Base-by-base conservation (phyloP, 2,797 vertebrate species). In the Neosalanx taihuensis region DNA sequence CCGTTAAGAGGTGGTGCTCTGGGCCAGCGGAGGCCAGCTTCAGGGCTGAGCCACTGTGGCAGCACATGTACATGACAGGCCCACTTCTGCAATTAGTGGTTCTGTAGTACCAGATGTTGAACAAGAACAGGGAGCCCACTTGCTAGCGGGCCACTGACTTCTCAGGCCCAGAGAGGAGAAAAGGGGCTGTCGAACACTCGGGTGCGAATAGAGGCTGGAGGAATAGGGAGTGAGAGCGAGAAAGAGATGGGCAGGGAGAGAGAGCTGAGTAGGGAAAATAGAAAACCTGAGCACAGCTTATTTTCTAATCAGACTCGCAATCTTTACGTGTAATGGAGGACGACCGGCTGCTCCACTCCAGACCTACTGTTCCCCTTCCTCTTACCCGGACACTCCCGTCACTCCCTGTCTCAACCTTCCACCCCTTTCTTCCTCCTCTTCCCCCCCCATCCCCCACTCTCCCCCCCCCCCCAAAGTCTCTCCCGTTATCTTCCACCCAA, bases 61-160 rank as follows among this genome's bases (percentile, higher is more conserved):
- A 46, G 57, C 70, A 58, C n/a, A 68, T 59, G 73, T 59, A 2
- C 64, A 53, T 59, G 75, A 66, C 69, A 46, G 56, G 51, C 51
- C 30, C 12, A 46, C 46, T 79, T 61, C 64, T 83, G 49, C 76
- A 76, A 41, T 79, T 67, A 80, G 74, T 72, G 78, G 72, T 72
- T 79, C 64, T 49, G 74, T 75, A 70, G 70, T 68, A 59, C 76
- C 78, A 82, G 81, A 85, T 83, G 82, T 80, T 82, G 66, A n/a
- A 64, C 64, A 59, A 7, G 63, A n/a, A 0, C 59, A 62, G 35
- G 59, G 70, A 79, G 74, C 78, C 63, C 53, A 4, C 41, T 60
- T 46, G 33, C 58, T 64, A 49, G 30, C n/a, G 60, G 12, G 41
- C 41, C 12, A 17, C 41, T 62, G 56, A 30, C 71, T 46, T 46